phyloP scores from a whole-genome alignment of 2,888 invertebrate genomes.

The Cephus sareptanus region DNA sequence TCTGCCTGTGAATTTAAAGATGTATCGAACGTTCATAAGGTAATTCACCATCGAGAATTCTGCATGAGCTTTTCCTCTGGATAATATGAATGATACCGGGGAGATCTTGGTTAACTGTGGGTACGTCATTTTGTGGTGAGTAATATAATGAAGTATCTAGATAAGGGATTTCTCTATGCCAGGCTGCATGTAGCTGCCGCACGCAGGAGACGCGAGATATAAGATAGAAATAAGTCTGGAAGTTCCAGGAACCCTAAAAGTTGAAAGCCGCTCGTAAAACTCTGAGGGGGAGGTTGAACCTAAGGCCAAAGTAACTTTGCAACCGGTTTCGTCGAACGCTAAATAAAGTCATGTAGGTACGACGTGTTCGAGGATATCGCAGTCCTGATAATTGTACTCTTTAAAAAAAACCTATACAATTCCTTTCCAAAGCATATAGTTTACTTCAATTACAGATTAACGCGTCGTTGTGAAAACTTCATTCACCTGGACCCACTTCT shows the following conservation, averaged over 20 bases:
- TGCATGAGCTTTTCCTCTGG: neutral
- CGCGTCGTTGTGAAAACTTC: neutral
- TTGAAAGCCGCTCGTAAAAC: conserved; percentile 1
- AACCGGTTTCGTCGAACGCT: conserved; percentile 54
- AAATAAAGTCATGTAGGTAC: conserved; percentile 48
- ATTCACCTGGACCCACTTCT: neutral
- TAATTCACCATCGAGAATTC: neutral
- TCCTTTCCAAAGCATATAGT: neutral
- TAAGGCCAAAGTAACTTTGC: conserved; percentile 20
- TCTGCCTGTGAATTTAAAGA: neutral
- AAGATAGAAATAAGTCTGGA: neutral
- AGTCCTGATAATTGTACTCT: conserved; percentile 1
- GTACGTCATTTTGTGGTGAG: too few relatives aligned
- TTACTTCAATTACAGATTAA: neutral
- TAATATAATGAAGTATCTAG: neutral
- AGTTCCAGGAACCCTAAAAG: conserved; percentile 6
- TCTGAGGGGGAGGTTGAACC: neutral
- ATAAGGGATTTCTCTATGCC: neutral
- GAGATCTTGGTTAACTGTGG: neutral
- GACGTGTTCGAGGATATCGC: conserved; percentile 16
- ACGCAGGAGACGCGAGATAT: neutral
- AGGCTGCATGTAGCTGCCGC: neutral
- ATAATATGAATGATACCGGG: neutral
- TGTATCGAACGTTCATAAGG: neutral
- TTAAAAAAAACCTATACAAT: neutral